Percentiles rank a stretch among this genome's conserved stretches.
phyloP scores from a whole-genome alignment of 2,888 invertebrate species.

The Schrankia costaestrigalis region DNA sequence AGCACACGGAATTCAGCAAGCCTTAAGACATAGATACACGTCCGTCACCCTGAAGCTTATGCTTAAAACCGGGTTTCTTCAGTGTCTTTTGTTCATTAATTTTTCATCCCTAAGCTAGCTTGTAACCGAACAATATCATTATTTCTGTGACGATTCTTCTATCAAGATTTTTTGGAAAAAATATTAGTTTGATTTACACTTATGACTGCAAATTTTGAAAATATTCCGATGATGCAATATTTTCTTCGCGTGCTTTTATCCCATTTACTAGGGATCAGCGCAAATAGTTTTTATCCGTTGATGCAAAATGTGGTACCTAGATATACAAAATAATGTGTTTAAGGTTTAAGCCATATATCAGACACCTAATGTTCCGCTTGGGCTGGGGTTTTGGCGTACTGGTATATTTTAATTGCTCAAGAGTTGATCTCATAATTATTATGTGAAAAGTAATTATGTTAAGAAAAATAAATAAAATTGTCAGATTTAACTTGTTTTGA shows the following conservation, averaged over 20 bases:
- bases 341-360: background rate
- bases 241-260: no score
- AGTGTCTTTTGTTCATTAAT: conserved; percentile 28
- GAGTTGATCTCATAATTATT: no score
- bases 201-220: background rate
- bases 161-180: conserved; percentile 5
- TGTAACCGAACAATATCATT: conserved; percentile 8
- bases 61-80: conserved; percentile 35
- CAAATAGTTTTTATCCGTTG: no score
- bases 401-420: no score
- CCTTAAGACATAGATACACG: conserved; percentile 6
- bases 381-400: no score
- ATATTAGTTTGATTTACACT: background rate
- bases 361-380: background rate
- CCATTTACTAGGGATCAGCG: no score
- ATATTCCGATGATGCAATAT: background rate
- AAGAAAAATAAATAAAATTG: no score
- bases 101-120: conserved; percentile 25
- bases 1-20: conserved; percentile 5
- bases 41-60: conserved; percentile 28
- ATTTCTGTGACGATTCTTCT: conserved; percentile 5
- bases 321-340: background rate
- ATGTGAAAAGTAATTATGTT: no score
- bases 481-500: no score
- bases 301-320: no score